Evolutionary conservation across 2,797 vertebrate species (phyloP).

Genomic region (Gouania willdenowi): DNA sequence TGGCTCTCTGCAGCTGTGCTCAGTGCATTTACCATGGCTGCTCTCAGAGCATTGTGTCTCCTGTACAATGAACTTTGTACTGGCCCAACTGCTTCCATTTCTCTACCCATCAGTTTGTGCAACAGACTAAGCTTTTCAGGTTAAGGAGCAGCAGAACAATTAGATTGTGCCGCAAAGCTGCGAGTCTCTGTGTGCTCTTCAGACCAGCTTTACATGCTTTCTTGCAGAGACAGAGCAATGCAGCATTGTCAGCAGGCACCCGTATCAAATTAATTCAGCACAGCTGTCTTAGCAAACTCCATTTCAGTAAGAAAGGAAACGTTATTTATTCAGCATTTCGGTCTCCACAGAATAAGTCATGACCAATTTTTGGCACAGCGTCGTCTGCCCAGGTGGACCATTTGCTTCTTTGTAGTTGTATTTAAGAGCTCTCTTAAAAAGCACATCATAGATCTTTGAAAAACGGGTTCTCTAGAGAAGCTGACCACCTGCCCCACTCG

Average conservation of each 20-base stretch:
- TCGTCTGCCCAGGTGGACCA: slow-evolving; percentile 53
- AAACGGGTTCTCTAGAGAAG: slow-evolving; percentile 16
- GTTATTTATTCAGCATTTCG: slow-evolving; percentile 66
- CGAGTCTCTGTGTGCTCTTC: slow-evolving; percentile 43
- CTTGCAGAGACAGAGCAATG: slow-evolving; percentile 59
- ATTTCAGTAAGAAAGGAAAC: slow-evolving; percentile 26
- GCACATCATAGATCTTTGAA: slow-evolving; percentile 21
- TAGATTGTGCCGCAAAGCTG: slow-evolving; percentile 30
- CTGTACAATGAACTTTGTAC: not conserved
- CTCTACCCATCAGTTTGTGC: slow-evolving; percentile 4
- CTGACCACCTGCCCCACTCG: slow-evolving; percentile 25
- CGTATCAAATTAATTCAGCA: slow-evolving; percentile 77
- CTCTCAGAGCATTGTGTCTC: slow-evolving; percentile 3
- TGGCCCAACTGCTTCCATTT: slow-evolving; percentile 1
- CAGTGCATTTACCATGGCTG: slow-evolving; percentile 21
- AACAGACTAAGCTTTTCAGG: slow-evolving; percentile 36
- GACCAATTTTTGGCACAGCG: slow-evolving; percentile 40
- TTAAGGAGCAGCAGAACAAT: slow-evolving; percentile 33
- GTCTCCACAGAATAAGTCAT: slow-evolving; percentile 49
- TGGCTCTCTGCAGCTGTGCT: slow-evolving; percentile 21
- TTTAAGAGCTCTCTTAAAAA: slow-evolving; percentile 34
- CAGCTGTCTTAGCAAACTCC: slow-evolving; percentile 67
- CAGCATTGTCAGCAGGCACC: slow-evolving; percentile 66
- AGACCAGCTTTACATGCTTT: slow-evolving; percentile 51
- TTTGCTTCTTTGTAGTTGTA: slow-evolving; percentile 36